Evolutionary conservation across 2,888 invertebrate species (phyloP).

Genomic region (Amaurobius ferox): DNA sequence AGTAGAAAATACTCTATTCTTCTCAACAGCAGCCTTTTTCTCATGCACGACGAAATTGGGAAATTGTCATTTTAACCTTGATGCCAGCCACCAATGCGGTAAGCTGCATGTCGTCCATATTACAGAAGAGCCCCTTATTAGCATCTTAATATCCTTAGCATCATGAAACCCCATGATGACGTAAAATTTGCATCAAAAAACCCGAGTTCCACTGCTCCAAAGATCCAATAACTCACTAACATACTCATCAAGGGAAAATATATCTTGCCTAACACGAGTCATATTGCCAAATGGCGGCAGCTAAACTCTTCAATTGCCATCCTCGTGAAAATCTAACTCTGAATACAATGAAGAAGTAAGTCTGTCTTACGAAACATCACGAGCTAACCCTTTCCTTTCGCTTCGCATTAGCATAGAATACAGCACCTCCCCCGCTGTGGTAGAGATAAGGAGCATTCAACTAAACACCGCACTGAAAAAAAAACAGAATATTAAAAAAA

Average conservation of each 20-base stretch:
- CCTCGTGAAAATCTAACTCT: too few relatives aligned
- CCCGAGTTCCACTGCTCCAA: neutral
- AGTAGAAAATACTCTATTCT: too few relatives aligned
- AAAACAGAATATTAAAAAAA: neutral
- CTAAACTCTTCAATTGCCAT: neutral
- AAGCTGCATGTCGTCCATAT: neutral
- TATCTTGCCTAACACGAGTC: neutral
- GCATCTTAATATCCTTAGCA: neutral
- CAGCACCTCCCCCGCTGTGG: constrained; percentile 9
- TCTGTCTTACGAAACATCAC: constrained; percentile 19
- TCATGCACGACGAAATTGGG: too few relatives aligned
- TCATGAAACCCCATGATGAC: neutral
- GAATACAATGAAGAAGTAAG: neutral
- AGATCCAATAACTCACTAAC: constrained; percentile 12
- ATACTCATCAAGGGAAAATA: neutral
- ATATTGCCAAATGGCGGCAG: neutral
- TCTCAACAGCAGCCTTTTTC: too few relatives aligned
- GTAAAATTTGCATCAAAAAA: neutral
- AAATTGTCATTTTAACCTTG: neutral
- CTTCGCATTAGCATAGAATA: constrained; percentile 25
- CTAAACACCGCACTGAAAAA: neutral
- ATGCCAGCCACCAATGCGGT: neutral
- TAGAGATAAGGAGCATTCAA: neutral
- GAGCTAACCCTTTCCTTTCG: constrained; percentile 15
- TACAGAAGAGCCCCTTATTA: neutral